Evolutionary conservation across 2,797 vertebrate genomes (phyloP).

Genomic region (Lepilemur ruficaudatus): DNA sequence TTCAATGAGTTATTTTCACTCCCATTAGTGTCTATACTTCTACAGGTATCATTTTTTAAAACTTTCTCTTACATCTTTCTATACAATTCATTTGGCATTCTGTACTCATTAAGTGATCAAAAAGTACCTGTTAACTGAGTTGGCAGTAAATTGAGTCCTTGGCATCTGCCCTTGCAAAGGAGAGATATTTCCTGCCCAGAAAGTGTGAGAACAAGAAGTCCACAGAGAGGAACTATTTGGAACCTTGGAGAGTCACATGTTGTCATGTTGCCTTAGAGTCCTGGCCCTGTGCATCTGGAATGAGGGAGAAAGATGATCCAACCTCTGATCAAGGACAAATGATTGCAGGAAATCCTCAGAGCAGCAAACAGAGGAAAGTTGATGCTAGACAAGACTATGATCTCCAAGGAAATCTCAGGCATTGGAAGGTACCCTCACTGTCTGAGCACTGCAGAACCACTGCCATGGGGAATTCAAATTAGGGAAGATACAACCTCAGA

Average conservation of each 20-base stretch:
- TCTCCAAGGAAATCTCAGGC: background rate
- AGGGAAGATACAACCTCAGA: background rate
- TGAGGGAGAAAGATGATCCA: background rate
- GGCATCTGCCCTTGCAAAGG: constrained; percentile 43
- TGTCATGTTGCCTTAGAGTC: constrained; percentile 1
- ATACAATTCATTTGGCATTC: constrained; percentile 1
- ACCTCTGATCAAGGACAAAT: constrained; percentile 32
- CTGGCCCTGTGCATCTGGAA: background rate
- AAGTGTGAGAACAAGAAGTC: constrained; percentile 40
- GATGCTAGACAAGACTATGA: background rate
- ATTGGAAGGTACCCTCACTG: background rate
- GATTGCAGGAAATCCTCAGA: background rate
- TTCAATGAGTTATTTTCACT: background rate
- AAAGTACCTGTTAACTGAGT: constrained; percentile 44
- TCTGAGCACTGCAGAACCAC: background rate
- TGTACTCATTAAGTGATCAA: constrained; percentile 44
- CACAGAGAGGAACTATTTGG: constrained; percentile 33
- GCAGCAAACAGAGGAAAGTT: background rate
- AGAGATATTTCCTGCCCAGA: constrained; percentile 16
- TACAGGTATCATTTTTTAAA: background rate
- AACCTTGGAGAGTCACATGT: background rate
- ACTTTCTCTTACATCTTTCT: background rate
- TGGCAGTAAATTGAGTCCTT: constrained; percentile 22
- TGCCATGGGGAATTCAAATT: background rate
- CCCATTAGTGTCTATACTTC: background rate